Evolutionary conservation across 2,888 invertebrate species (phyloP).

Genomic region (Rhagonycha fulva): DNA sequence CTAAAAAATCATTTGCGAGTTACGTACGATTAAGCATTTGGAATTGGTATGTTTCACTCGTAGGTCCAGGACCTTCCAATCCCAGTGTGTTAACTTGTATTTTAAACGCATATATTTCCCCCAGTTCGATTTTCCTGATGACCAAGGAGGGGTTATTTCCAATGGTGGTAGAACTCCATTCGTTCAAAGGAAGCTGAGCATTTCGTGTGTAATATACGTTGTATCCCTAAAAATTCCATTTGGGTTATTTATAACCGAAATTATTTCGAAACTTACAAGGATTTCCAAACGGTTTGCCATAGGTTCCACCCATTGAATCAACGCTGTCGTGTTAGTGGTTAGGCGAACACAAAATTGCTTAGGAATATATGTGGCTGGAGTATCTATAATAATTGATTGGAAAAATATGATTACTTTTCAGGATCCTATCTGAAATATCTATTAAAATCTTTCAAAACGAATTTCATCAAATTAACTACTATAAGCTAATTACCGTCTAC

Average conservation of each 20-base stretch:
- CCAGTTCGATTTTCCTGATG: constrained; percentile 81
- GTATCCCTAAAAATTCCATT: constrained; percentile 71
- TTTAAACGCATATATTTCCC: constrained; percentile 88
- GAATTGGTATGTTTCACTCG: constrained; percentile 86
- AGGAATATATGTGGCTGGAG: not conserved
- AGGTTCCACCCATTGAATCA: constrained; percentile 94
- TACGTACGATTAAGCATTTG: constrained; percentile 84
- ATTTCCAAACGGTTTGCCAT: constrained; percentile 93
- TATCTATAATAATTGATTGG: not conserved
- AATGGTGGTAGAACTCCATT: constrained; percentile 87
- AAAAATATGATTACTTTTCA: no score
- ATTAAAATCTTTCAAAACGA: no score
- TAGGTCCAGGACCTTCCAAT: constrained; percentile 86
- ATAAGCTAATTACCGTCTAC: no score
- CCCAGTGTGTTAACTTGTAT: constrained; percentile 78
- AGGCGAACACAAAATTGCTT: constrained; percentile 65
- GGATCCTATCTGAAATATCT: no score
- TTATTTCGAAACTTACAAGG: constrained; percentile 65
- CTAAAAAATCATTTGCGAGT: not conserved
- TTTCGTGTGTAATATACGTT: constrained; percentile 90
- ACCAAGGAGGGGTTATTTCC: constrained; percentile 86
- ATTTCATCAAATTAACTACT: no score
- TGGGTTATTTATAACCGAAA: not conserved
- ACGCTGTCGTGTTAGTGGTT: constrained; percentile 87
- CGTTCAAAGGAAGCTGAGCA: constrained; percentile 75